Base-by-base conservation (phyloP, 2,797 vertebrate genomes). In the Melanotaenia pygmaea region DNA sequence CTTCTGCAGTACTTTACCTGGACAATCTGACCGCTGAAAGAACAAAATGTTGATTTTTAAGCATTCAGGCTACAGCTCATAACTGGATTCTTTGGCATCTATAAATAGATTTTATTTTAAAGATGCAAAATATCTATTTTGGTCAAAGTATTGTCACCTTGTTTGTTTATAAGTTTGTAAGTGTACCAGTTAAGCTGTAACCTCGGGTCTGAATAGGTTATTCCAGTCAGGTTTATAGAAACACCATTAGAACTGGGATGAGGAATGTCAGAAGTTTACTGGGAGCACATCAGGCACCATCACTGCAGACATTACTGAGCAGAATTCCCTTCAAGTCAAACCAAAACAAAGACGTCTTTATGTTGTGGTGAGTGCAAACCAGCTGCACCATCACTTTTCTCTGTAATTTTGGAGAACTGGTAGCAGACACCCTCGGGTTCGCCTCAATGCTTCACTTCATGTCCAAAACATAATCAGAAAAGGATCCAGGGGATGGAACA, bases 41-140 rank as follows among this genome's bases (percentile, higher is more conserved):
- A 67, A 18, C 51, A 57, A 45, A 45, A 28, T 20, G n/a, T 22
- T 57, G 7, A 26, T 22, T 58, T 67, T 58, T 67, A 45, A 58
- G 38, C 54, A 57, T 37, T 40, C 51, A 56, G 24, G 6, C 4
- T 47, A 1, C 20, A 20, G 43, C 45, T n/a, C 18, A 20, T 47
- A n/a, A 45, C 16, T 43, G 16, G 40, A 56, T 26, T 66, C 51
- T 30, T 66, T 66, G 51, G 54, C 51, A 38, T 66, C 22, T 26
- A 40, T 38, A 50, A n/a, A 16, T 18, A 10, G 45, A 20, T 20
- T 47, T 47, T 18, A 4, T 30, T 43, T 20, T 47, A n/a, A n/a
- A 47, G 45, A 47, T 8, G 45, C 2, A 47, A 47, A 20, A 9
- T n/a, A 18, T 47, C 18, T 20, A 9, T 47, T 47, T 47, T 40